Conservation (phyloP, 1,140 invertebrate species). For the Protaetia brevitarsis region DNA sequence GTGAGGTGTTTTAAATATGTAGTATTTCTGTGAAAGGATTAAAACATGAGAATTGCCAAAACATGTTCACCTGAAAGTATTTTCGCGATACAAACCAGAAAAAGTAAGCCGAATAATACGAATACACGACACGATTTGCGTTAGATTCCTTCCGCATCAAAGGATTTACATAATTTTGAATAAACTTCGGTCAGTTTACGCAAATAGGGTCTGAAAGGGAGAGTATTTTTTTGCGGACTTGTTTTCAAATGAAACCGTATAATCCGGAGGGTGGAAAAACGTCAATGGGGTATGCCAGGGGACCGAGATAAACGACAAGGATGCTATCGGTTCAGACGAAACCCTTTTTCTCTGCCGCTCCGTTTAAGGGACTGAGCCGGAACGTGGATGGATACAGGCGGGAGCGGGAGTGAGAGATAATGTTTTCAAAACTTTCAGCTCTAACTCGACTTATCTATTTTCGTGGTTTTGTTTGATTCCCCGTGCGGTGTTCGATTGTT, state of each 20-base stretch:
- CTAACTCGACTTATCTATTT: conserved; percentile 1
- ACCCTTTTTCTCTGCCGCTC: neutral
- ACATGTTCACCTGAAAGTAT: too few species aligned
- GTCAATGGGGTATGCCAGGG: neutral
- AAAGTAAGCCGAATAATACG: too few species aligned
- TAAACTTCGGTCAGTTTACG: neutral
- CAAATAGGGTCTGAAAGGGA: neutral
- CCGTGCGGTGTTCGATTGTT: neutral
- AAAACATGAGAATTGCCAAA: too few species aligned
- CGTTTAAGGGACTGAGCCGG: neutral
- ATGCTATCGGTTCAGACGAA: conserved; percentile 8
- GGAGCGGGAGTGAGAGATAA: neutral
- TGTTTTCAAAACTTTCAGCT: conserved; percentile 10
- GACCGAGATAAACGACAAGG: neutral
- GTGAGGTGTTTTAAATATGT: too few species aligned
- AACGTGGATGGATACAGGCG: neutral
- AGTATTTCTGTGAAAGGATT: too few species aligned
- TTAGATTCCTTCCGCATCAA: neutral
- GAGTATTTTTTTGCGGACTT: neutral
- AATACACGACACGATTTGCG: neutral
- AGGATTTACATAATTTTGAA: conserved; percentile 12
- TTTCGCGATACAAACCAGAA: too few species aligned
- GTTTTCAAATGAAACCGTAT: conserved; percentile 9
- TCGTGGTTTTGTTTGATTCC: conserved; percentile 10
- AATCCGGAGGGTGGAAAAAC: neutral